Evolutionary conservation across 2,113 vertebrate species (phyloP).

Genomic region (Anseranas semipalmata): DNA sequence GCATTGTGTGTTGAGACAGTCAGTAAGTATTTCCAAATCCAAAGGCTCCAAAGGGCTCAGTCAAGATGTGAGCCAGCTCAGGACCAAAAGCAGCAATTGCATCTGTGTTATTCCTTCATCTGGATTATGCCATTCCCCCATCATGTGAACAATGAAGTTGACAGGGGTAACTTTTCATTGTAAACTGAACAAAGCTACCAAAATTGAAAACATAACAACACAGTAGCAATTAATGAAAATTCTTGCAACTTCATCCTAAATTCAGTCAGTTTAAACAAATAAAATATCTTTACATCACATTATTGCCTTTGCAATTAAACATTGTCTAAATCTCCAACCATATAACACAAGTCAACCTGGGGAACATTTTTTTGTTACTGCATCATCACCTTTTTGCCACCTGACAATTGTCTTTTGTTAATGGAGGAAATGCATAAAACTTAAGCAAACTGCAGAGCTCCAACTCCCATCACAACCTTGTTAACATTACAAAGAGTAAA

Average conservation of each 20-base stretch:
- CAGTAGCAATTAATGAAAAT: not conserved
- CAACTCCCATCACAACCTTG: not conserved
- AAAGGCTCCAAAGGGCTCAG: not conserved
- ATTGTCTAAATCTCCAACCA: not conserved
- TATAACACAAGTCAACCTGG: not conserved
- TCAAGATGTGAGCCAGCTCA: not conserved
- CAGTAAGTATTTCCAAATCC: not conserved
- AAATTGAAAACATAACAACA: not conserved
- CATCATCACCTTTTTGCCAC: not conserved
- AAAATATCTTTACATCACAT: not conserved
- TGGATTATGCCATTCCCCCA: not conserved
- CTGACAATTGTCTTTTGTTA: not conserved
- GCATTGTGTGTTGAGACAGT: fast-evolving
- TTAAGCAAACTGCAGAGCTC: not conserved
- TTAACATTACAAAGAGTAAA: not conserved
- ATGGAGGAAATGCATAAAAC: not conserved
- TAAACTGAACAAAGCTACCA: not conserved
- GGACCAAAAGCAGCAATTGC: not conserved
- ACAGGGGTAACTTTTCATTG: not conserved
- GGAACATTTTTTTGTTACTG: not conserved
- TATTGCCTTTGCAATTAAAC: not conserved
- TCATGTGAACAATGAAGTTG: not conserved
- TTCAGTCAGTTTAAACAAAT: not conserved
- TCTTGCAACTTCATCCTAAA: not conserved
- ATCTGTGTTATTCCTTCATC: not conserved